phyloP scores from a whole-genome alignment of 2,113 vertebrate genomes.

The Enhydra lutris region DNA sequence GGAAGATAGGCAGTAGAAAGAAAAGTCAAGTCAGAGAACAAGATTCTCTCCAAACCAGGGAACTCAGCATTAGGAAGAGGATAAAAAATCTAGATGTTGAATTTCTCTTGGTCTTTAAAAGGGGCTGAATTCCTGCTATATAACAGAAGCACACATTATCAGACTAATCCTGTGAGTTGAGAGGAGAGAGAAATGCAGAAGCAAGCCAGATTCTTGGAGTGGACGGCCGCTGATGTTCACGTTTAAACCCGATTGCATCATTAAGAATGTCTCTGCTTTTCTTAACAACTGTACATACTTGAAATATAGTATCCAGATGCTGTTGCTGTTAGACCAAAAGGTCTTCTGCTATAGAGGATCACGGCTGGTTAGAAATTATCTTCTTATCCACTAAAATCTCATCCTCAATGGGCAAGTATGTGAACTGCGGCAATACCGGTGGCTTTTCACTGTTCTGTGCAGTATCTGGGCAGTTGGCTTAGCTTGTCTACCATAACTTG shows the following conservation, averaged over 20 bases:
- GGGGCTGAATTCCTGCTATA: neutral
- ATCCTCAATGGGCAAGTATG: neutral
- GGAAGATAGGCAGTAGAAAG: neutral
- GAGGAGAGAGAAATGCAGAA: conserved; percentile 1
- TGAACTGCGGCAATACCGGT: neutral
- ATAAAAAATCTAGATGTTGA: neutral
- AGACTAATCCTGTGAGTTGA: neutral
- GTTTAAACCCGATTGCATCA: neutral
- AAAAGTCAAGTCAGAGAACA: neutral
- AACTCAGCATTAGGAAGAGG: neutral
- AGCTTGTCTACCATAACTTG: neutral
- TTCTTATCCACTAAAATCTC: neutral
- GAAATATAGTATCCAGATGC: neutral
- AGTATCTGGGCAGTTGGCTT: neutral
- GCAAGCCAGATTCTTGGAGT: neutral
- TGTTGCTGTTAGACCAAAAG: neutral
- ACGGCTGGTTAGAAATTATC: neutral
- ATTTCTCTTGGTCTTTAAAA: neutral
- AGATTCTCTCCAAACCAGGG: neutral
- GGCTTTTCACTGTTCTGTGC: neutral
- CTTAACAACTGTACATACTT: neutral
- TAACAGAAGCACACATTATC: neutral
- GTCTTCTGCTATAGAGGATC: neutral
- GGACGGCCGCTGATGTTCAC: neutral
- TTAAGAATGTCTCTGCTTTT: neutral